Evolutionary conservation across 2,888 invertebrate species (phyloP).

Genomic region (Colletes collaris): DNA sequence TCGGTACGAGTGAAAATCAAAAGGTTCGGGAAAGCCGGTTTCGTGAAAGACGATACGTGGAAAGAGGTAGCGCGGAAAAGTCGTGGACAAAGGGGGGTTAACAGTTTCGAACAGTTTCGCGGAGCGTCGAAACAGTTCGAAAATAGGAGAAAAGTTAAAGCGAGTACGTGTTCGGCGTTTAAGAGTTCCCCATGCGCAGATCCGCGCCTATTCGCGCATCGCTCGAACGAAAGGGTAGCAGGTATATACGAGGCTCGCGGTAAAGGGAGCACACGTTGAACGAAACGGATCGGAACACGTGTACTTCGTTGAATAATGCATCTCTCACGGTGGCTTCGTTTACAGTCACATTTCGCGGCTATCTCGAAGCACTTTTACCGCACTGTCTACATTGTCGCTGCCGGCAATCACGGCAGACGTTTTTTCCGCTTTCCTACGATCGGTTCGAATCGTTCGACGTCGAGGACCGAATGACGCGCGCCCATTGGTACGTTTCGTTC

Average conservation of each 20-base stretch:
- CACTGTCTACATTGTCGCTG: conserved; percentile 18
- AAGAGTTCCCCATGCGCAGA: conserved; percentile 26
- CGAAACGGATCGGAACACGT: conserved; percentile 81
- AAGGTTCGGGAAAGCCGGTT: background rate
- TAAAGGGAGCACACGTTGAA: conserved; percentile 46
- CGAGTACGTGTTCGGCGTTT: conserved; percentile 5
- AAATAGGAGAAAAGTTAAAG: background rate
- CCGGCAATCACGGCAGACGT: background rate
- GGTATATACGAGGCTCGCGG: conserved; percentile 11
- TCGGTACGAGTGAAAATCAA: background rate
- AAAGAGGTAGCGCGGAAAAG: background rate
- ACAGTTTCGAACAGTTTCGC: background rate
- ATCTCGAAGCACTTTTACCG: conserved; percentile 62
- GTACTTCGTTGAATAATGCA: conserved; percentile 82
- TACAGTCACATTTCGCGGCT: conserved; percentile 51
- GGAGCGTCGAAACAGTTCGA: background rate
- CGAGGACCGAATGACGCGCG: background rate
- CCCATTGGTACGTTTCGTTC: background rate
- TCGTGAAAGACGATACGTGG: too few species aligned
- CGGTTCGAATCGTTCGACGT: background rate
- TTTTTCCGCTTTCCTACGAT: background rate
- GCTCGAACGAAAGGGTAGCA: conserved; percentile 11
- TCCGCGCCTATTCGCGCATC: conserved; percentile 25
- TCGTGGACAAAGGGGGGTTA: background rate
- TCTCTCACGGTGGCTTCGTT: conserved; percentile 52